Base-by-base conservation (phyloP, 1,140 invertebrate genomes). In the Eumeta japonica region DNA sequence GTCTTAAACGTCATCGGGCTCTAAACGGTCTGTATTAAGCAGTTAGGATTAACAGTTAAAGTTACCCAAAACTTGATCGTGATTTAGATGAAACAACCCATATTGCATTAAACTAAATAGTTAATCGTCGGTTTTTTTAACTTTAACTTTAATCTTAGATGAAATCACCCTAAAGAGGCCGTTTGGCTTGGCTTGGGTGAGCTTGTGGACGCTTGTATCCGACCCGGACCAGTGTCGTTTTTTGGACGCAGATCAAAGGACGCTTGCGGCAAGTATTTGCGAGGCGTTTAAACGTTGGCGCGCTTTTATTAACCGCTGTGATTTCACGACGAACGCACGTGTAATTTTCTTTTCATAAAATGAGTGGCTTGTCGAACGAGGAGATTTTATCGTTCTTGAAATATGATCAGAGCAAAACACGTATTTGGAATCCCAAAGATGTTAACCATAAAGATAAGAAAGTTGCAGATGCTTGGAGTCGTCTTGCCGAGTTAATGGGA, bases 391-490 rank as follows among this genome's bases (percentile, higher is more conserved):
- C 28, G 4, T 29, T 29, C 11, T 13, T 29, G 4, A 13, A 29
- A 13, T 13, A 29, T 29, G 10, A 29, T 13, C 28, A 29, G 28
- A 34, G 20, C 32, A 34, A 18, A 34, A 34, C 18, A 34, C 32
- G 20, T 18, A 13, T 34, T 18, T 13, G 32, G 32, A 34, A 18
- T 34, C 32, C 32, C 18, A 16, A 16, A 16, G 35, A 17, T 19
- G 15, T 14, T 27, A 39, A 41, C 29, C 46, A 48, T 27, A 48
- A 39, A 48, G 32, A 44, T 31, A 48, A 41, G 38, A 48, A 48
- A 34, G 12, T 18, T 35, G n/a, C 20, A 2, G 46, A 44, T 44
- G 41, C 46, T 11, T 48, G 50, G 50, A 44, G 5, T 17, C 35
- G 45, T 27, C 18, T 50, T 13, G 33, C 16, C 35, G 12, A 33